Evolutionary conservation across 2,113 vertebrate species (phyloP).

Genomic region (Indicator maculatus): DNA sequence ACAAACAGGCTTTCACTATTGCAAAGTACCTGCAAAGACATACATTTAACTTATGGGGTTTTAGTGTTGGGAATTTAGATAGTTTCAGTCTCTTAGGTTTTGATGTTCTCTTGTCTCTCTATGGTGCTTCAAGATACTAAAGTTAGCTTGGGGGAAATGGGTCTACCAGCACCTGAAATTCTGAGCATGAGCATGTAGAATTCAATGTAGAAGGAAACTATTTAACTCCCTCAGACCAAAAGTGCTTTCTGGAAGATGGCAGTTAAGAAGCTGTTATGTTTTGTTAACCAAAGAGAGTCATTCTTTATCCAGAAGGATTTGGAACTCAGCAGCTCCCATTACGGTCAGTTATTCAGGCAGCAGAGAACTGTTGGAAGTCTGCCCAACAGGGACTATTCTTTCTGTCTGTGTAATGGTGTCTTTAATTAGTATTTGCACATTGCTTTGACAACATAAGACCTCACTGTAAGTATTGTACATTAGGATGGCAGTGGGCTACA

Average conservation of each 20-base stretch:
- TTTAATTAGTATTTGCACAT: conserved; percentile 9
- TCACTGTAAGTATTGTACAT: not conserved
- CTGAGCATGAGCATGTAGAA: not conserved
- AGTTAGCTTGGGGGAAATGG: not conserved
- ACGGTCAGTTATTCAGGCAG: not conserved
- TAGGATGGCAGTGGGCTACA: not conserved
- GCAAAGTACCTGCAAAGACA: not conserved
- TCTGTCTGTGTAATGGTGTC: not conserved
- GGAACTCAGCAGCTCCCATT: not conserved
- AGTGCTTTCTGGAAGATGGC: not conserved
- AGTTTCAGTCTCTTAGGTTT: not conserved
- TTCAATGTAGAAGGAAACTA: not conserved
- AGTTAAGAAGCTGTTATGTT: not conserved
- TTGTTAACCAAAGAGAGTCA: not conserved
- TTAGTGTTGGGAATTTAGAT: not conserved
- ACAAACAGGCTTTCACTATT: not conserved
- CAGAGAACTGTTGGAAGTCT: not conserved
- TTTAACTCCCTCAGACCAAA: not conserved
- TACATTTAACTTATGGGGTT: not conserved
- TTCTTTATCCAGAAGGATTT: not conserved
- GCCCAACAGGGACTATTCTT: not conserved
- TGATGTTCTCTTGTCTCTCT: not conserved
- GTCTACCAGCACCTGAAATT: not conserved
- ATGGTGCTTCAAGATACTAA: not conserved
- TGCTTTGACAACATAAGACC: not conserved